These are phyloP conservation scores for Piezodorus guildinii DNA, from an alignment of 1,140 invertebrate species.

Conservation along the genomic window DNA sequence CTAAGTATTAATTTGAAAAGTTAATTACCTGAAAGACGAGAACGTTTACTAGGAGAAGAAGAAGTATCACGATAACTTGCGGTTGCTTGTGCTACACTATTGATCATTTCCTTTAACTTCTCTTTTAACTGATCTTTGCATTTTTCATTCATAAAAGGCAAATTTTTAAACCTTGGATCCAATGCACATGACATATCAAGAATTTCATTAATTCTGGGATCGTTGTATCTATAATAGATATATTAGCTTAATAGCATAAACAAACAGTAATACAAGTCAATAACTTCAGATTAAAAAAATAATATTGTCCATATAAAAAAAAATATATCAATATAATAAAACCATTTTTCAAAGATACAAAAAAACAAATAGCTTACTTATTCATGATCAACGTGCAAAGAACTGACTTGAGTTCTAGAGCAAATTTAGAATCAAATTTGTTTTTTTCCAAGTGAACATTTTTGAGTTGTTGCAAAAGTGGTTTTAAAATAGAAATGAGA, in stretches of 20 bases:
- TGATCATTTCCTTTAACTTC: constrained; percentile 38
- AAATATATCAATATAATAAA: not conserved
- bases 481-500: constrained; percentile 41
- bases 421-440: constrained; percentile 35
- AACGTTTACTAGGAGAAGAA: not conserved
- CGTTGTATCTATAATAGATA: constrained; percentile 32
- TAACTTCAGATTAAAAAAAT: no score
- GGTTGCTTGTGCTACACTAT: constrained; percentile 31
- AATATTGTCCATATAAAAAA: no score
- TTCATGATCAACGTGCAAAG: constrained; percentile 38
- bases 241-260: no score
- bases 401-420: constrained; percentile 35
- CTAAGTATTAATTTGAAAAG: not conserved
- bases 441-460: constrained; percentile 40
- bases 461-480: constrained; percentile 40
- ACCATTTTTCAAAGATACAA: not conserved
- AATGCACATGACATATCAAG: constrained; percentile 40
- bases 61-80: not conserved
- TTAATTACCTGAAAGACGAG: constrained; percentile 9
- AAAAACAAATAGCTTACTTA: constrained; percentile 27
- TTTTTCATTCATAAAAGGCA: constrained; percentile 39
- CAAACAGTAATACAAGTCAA: no score
- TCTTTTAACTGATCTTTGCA: constrained; percentile 34
- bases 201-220: constrained; percentile 35
- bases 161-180: constrained; percentile 42